phyloP scores from a whole-genome alignment of 2,113 vertebrate species.

The human (Homo sapiens) region DNA sequence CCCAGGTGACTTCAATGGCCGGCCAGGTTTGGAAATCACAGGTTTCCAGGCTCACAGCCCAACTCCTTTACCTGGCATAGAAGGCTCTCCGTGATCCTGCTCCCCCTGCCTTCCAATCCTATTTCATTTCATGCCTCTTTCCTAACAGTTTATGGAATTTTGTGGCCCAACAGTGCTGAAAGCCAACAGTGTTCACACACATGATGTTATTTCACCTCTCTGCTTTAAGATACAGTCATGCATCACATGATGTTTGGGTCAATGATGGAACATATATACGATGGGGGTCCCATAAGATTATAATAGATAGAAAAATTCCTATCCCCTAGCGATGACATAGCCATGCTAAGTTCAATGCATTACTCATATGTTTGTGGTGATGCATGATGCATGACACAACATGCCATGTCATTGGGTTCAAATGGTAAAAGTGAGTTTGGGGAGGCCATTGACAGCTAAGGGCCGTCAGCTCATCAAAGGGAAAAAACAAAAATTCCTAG shows the following conservation, averaged over 20 bases:
- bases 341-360: background rate
- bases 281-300: background rate
- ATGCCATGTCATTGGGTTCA: background rate
- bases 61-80: background rate
- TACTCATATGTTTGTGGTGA: background rate
- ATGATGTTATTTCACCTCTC: background rate
- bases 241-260: background rate
- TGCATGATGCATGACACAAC: background rate
- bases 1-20: background rate
- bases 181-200: background rate
- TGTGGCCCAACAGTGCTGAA: background rate
- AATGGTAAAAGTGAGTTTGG: background rate
- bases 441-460: background rate
- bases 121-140: background rate
- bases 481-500: background rate
- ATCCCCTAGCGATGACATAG: background rate
- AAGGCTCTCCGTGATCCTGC: background rate
- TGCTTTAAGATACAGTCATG: background rate
- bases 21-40: background rate
- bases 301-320: background rate
- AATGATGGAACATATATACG: background rate
- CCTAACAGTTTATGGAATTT: background rate
- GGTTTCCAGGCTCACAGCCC: background rate
- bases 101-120: background rate
- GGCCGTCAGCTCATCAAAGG: background rate